A percentile compares a stretch with the other conserved stretches of the same genome.
Evolutionary conservation across 2,797 vertebrate species (phyloP).

Genomic region (Staurois parvus): DNA sequence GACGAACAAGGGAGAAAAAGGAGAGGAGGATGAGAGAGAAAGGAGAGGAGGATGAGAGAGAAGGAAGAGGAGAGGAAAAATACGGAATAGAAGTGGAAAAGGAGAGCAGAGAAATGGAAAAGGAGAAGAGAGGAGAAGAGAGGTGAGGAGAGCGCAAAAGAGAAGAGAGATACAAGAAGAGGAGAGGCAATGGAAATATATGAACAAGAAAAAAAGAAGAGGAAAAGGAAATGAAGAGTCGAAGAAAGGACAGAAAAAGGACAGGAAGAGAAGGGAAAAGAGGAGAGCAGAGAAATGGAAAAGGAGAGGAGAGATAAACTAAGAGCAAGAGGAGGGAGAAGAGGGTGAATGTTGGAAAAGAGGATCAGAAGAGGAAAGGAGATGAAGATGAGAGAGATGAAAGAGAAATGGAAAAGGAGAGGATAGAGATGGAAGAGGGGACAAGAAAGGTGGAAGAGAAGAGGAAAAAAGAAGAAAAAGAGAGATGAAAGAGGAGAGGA

Average conservation of each 20-base stretch:
- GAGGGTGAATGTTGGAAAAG: constrained; percentile 33
- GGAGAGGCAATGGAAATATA: too few relatives aligned
- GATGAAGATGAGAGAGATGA: not conserved
- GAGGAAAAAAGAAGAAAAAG: constrained; percentile 41
- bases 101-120: too few relatives aligned
- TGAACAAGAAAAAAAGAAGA: too few relatives aligned
- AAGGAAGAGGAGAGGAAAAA: too few relatives aligned
- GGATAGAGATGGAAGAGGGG: constrained; percentile 66
- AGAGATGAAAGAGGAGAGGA: constrained; percentile 62
- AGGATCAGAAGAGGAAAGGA: constrained; percentile 61
- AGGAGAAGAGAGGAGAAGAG: too few relatives aligned
- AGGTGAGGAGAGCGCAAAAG: too few relatives aligned
- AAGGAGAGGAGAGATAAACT: too few relatives aligned
- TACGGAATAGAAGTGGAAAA: constrained; percentile 31
- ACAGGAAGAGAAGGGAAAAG: rapidly evolving
- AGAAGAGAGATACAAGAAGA: too few relatives aligned
- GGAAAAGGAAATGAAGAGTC: rapidly evolving
- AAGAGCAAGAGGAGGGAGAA: not conserved
- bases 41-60: not conserved
- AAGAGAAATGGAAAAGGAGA: not conserved
- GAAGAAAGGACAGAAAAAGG: not conserved
- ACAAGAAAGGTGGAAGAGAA: constrained; percentile 65
- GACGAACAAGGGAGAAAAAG: not conserved
- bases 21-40: constrained; percentile 7
- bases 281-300: not conserved